Evolutionary conservation across 2,113 vertebrate species (phyloP), one percentile per base, ranked within the genome.

Genomic region (Entomyzon cyanotis): DNA sequence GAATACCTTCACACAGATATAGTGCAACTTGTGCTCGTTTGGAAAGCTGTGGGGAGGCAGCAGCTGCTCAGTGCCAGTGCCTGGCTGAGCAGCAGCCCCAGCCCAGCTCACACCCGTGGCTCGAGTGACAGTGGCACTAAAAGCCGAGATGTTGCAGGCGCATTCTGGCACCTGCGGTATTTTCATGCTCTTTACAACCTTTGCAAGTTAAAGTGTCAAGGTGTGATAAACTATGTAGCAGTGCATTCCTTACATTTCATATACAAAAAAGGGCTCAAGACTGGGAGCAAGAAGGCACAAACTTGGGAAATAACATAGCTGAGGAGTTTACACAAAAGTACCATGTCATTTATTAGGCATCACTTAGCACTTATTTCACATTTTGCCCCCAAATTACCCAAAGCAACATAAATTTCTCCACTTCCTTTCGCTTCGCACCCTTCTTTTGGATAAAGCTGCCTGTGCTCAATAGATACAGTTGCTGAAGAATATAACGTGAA

Each of bases 221-320:
- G 76, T 65, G n/a, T 77, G 83, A 82, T 89, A 90, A 95, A 95
- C 83, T 85, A 73, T 41, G 74, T 90, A 87, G 95, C 91, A 94
- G 96, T 96, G 90, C 91, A 97, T 97, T 90, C 87, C 91, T 94
- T 86, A 52, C 42, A 92, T 77, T 96, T 97, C 80, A 81, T 89
- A 62, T 89, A 84, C 83, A 95, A 94, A 96, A 95, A 92, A 79
- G 76, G 86, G 90, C 73, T 93, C 90, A 62, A 71, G 76, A 87
- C 93, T 89, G 68, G 84, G 94, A 95, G 87, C 87, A 78, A 95
- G 92, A 96, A 97, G 95, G 93, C 96, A 96, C 94, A 95, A 95
- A 94, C 49, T 76, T 76, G 86, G 84, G 77, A 95, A 88, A 87
- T 85, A 93, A 95, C 88, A 96, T 92, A 82, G 91, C 74, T 97